Conservation (phyloP, 23 tunicate genomes). For the Styela plicata region DNA sequence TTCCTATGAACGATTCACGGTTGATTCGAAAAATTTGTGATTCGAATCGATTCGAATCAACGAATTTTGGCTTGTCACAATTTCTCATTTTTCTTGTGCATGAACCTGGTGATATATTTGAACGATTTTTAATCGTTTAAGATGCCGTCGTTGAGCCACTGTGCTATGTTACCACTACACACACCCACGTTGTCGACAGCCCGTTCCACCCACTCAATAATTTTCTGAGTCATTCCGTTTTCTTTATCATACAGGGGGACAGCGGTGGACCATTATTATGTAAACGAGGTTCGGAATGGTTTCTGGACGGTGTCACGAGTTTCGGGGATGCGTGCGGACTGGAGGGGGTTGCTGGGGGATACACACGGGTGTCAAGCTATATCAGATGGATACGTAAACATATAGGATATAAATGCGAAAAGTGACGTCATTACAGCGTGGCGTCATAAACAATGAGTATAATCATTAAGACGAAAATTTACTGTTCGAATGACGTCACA, state of each 20-base stretch:
- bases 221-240: slow-evolving; percentile 1
- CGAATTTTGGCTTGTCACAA: no score
- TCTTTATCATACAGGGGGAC: slow-evolving; percentile 72
- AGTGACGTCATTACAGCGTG: not conserved
- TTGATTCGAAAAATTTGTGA: no score
- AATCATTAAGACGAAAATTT: not conserved
- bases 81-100: no score
- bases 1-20: no score
- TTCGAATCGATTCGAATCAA: no score
- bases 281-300: slow-evolving; percentile 39
- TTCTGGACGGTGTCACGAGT: slow-evolving; percentile 72
- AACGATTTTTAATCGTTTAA: no score
- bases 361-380: slow-evolving; percentile 68
- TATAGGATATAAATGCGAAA: slow-evolving; percentile 50
- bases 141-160: no score
- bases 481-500: not conserved
- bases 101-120: no score
- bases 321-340: slow-evolving; percentile 82
- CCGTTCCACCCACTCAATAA: no score
- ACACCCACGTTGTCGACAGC: no score
- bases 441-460: not conserved
- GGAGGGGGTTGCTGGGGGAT: slow-evolving; percentile 77
- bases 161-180: no score
- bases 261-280: slow-evolving; percentile 92
- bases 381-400: slow-evolving; percentile 67